Base-by-base conservation (phyloP, 2,888 invertebrate genomes). In the Parelbella ahira region DNA sequence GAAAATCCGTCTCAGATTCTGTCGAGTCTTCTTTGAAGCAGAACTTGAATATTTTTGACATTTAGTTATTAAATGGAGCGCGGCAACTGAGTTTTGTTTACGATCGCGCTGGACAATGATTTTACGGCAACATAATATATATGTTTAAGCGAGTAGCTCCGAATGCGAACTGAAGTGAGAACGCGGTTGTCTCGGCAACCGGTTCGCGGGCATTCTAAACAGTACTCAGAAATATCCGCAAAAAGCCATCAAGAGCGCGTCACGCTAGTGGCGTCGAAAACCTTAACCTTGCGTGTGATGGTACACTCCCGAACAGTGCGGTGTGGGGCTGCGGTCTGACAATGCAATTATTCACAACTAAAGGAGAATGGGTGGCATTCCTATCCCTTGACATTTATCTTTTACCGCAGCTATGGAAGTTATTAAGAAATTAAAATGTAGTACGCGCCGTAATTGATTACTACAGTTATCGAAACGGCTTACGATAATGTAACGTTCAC, bases 171-270 rank as follows among this genome's bases (percentile, higher is more conserved):
- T 71, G 63, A 66, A 49, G 32, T 19, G 12, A 32, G 6, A 57
- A 51, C 51, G 53, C 54, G 46, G 63, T 71, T 63, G 66, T 68
- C 60, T 58, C 58, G 63, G 54, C 63, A 63, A 67, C 69, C 56
- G 62, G 60, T 58, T 58, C 42, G 51, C 50, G 58, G 46, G 46
- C 48, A 48, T 49, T 51, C 51, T 52, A 48, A 53, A 49, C 50
- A 47, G 43, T 44, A 45, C 60, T 53, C 56, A 59, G 56, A 53
- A 54, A 47, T 45, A 58, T 54, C 56, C 53, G 67, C 59, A 72
- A 73, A 62, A 71, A 75, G 71, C 19, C 57, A 76, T 59, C 65
- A 73, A 71, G 67, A 74, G 62, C 54, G 58, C 60, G 60, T 69
- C 68, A 66, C 58, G 51, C n/a, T n/a, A 56, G 54, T 55, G 10